A percentile compares a stretch with the other conserved stretches of the same genome.
phyloP scores from a whole-genome alignment of 2,797 vertebrate species.

The Podarcis lilfordi region DNA sequence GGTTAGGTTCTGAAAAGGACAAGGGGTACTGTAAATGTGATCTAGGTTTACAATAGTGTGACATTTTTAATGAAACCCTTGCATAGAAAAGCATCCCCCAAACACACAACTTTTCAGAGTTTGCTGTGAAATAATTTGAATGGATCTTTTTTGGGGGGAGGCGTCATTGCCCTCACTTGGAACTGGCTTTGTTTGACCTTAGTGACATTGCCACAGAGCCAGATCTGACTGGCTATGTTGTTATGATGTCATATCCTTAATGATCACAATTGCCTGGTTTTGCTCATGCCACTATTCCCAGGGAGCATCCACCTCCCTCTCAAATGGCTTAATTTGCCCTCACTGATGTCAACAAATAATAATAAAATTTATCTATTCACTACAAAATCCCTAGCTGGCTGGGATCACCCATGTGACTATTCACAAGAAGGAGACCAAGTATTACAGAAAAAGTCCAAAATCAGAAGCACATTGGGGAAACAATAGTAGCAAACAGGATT shows the following conservation, averaged over 20 bases:
- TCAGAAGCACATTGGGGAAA: not conserved
- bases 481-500: not conserved
- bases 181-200: not conserved
- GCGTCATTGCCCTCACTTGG: not conserved
- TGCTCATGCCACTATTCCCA: not conserved
- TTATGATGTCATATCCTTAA: not conserved
- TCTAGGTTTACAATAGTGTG: not conserved
- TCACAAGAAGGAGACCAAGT: not conserved
- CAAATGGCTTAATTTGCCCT: not conserved
- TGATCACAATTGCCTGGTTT: not conserved
- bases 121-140: not conserved
- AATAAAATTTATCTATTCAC: not conserved
- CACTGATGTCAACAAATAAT: not conserved
- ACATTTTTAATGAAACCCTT: not conserved
- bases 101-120: not conserved
- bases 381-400: not conserved
- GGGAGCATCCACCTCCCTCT: not conserved
- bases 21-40: not conserved
- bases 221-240: not conserved
- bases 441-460: not conserved
- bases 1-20: too few relatives aligned
- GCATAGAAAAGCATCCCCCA: not conserved
- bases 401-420: not conserved
- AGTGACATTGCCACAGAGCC: not conserved
- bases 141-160: not conserved